Evolutionary conservation across 2,888 invertebrate genomes (phyloP).

Genomic region (Mongoloraphidia duomilia): DNA sequence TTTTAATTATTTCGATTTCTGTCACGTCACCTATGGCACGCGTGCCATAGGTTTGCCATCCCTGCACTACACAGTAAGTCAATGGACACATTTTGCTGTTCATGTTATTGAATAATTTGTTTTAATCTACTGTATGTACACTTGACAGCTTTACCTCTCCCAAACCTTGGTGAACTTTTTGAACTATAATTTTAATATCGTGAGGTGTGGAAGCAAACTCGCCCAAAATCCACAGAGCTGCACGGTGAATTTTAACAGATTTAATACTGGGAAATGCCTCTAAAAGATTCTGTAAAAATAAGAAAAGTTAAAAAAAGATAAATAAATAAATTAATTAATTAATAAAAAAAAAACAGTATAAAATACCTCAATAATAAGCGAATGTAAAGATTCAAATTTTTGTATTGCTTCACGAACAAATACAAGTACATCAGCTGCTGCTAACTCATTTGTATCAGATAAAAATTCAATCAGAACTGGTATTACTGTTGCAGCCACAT

Average conservation of each 20-base stretch:
- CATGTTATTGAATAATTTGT: no score
- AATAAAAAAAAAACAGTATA: not conserved
- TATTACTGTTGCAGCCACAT: conserved; percentile 85
- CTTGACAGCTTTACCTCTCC: conserved; percentile 40
- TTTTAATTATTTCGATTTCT: no score
- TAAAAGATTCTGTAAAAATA: conserved; percentile 39
- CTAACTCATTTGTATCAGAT: conserved; percentile 75
- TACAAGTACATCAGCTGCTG: conserved; percentile 85
- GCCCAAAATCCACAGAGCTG: conserved; percentile 94
- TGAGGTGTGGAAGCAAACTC: conserved; percentile 75
- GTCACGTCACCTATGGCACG: no score
- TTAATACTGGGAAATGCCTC: conserved; percentile 78
- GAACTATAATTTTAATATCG: conserved; percentile 69
- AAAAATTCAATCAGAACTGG: conserved; percentile 91
- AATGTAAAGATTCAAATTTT: conserved; percentile 67
- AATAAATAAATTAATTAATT: not conserved
- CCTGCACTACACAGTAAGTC: no score
- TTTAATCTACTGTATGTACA: no score
- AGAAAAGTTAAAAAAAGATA: not conserved
- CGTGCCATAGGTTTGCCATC: no score
- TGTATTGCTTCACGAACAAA: conserved; percentile 96
- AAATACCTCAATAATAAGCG: conserved; percentile 63
- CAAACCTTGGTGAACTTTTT: conserved; percentile 55
- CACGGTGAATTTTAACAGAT: conserved; percentile 82
- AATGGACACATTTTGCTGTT: no score